Base-by-base conservation (phyloP, 2,797 vertebrate genomes). In the Acanthiza pusilla region DNA sequence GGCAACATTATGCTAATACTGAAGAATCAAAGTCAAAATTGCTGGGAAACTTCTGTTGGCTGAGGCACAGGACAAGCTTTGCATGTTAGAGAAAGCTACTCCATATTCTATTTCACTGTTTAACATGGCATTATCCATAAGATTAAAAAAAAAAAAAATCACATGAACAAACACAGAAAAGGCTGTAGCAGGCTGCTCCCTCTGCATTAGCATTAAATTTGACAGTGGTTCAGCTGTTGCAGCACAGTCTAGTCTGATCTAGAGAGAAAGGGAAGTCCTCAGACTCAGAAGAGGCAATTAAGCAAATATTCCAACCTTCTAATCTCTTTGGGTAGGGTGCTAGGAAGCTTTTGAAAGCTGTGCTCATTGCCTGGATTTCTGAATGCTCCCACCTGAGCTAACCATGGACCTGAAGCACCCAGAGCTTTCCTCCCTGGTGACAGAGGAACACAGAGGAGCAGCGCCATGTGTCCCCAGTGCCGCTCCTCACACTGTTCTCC, bases 1-100 rank as follows among this genome's bases (percentile, higher is more conserved):
- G 80, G 89, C 89, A 95, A 93, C 77, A 16, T 27, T 86, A 94
- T 90, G 93, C 50, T 93, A 94, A 93, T 62, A 21, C 32, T 7
- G 50, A 58, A 88, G 85, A 92, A 96, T 92, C 80, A 94, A 88
- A 96, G 95, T 73, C n/a, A 79, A 70, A 88, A 86, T 48, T 57
- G 80, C 85, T 95, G 96, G 80, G 92, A 95, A 93, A 85, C 66
- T 78, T 75, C 51, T 70, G 48, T 10, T 76, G 5, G 30, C 83
- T 75, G 55, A 88, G 68, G 68, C 58, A 74, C 62, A 91, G 36
- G 67, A 70, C 61, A 73, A 60, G 74, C n/a, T 95, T 76, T 93
- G 80, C 94, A 53, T 75, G 48, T 25, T 53, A 67, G 23, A 84
- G 70, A 78, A 88, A 94, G 42, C 85, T 86, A n/a, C 19, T 95